These are phyloP conservation scores for Archilochus colubris DNA, from an alignment of 2,113 vertebrate genomes.

Conservation along the genomic window DNA sequence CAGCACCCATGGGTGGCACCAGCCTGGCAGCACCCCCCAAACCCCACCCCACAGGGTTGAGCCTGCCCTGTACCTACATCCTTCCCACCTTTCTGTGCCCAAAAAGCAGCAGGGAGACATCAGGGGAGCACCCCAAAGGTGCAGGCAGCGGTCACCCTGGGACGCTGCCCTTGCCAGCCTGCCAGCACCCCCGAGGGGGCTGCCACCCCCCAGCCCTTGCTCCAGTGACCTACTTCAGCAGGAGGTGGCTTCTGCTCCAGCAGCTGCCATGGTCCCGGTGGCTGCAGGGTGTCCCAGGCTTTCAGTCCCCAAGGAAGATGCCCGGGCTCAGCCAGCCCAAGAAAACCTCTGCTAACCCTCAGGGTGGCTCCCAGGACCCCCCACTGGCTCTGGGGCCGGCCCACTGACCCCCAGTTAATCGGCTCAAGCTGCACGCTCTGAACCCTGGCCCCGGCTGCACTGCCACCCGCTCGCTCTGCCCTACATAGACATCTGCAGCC, in stretches of 20 bases:
- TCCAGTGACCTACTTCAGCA: slow-evolving; percentile 33
- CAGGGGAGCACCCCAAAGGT: no score
- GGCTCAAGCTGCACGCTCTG: slow-evolving; percentile 19
- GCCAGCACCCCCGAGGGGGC: accelerated
- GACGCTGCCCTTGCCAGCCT: background rate
- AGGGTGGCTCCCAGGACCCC: background rate
- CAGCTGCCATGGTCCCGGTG: accelerated
- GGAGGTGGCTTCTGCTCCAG: background rate
- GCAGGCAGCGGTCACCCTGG: accelerated
- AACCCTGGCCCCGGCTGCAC: background rate
- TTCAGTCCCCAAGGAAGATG: accelerated
- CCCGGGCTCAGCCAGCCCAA: background rate
- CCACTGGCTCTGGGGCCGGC: background rate
- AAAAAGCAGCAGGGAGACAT: background rate
- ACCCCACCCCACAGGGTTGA: accelerated
- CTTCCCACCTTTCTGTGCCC: background rate
- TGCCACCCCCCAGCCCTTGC: background rate
- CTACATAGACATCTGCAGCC: slow-evolving; percentile 53
- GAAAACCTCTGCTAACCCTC: background rate
- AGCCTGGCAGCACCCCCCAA: background rate
- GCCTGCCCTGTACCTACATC: background rate
- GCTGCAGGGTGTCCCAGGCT: background rate
- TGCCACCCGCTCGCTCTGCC: background rate
- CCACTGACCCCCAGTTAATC: slow-evolving; percentile 65
- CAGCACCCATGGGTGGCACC: background rate